phyloP scores from a whole-genome alignment of 2,113 vertebrate species.

The Gracilinanus agilis region DNA sequence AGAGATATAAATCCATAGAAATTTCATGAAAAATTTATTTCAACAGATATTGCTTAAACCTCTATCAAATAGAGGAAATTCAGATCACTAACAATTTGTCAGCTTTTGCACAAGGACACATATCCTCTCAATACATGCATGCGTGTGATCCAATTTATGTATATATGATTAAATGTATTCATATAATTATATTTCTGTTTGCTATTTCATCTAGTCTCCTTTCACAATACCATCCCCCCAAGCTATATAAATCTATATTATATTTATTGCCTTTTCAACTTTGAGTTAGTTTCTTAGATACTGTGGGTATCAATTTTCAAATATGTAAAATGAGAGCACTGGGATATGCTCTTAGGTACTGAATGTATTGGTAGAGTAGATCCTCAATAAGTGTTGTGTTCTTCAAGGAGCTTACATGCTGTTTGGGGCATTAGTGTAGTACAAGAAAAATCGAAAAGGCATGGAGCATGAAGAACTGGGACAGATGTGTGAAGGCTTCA shows the following conservation, averaged over 20 bases:
- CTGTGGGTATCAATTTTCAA: not conserved
- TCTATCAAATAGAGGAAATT: conserved; percentile 17
- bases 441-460: not conserved
- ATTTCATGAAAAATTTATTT: not conserved
- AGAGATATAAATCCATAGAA: not conserved
- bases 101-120: not conserved
- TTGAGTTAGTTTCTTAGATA: not conserved
- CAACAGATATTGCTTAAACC: not conserved
- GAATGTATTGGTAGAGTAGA: not conserved
- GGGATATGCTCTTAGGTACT: not conserved
- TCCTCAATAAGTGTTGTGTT: not conserved
- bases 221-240: not conserved
- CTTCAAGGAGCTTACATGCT: not conserved
- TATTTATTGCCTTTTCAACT: not conserved
- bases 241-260: not conserved
- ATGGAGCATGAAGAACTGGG: not conserved
- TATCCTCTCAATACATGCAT: not conserved
- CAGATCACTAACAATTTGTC: not conserved
- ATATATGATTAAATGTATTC: not conserved
- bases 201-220: conserved; percentile 22
- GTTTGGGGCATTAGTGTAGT: not conserved
- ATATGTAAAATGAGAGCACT: not conserved
- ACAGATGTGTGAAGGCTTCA: not conserved
- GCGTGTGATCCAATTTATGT: not conserved
- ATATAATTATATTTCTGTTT: conserved; percentile 43